Conservation (phyloP, 2,797 vertebrate species). For the Chloroceryle inda region DNA sequence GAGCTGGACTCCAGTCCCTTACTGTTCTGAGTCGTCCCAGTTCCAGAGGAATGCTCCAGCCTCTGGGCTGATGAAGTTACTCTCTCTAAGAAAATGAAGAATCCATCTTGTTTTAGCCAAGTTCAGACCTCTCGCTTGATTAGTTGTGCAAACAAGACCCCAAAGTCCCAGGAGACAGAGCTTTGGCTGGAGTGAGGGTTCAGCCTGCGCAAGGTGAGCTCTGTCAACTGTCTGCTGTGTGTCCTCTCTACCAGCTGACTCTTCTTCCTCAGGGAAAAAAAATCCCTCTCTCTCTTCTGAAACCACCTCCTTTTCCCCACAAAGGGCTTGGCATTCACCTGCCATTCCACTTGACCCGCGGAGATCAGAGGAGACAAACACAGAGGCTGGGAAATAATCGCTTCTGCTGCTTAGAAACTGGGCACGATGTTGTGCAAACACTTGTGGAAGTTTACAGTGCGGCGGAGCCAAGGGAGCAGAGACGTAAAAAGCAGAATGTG, state of each 20-base stretch:
- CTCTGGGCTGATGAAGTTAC: not conserved
- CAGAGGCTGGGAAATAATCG: not conserved
- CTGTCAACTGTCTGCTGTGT: not conserved
- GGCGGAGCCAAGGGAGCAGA: not conserved
- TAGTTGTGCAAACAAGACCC: not conserved
- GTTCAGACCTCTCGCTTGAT: not conserved
- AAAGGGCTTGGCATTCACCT: not conserved
- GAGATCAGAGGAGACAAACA: not conserved
- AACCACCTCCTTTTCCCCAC: not conserved
- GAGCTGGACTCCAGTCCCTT: not conserved
- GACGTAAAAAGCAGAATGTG: not conserved
- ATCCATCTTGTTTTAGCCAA: not conserved
- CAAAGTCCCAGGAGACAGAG: not conserved
- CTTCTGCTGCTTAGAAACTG: not conserved
- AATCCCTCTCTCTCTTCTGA: not conserved
- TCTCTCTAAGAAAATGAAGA: not conserved
- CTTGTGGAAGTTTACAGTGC: not conserved
- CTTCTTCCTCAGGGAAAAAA: not conserved
- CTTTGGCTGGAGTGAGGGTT: not conserved
- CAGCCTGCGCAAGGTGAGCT: not conserved
- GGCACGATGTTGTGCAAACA: not conserved
- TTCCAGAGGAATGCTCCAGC: not conserved
- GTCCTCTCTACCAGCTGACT: not conserved
- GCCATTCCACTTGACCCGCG: not conserved
- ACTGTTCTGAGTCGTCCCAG: fast-evolving